Evolutionary conservation across 2,113 vertebrate genomes (phyloP).

Genomic region (Eudyptes chrysolophus): DNA sequence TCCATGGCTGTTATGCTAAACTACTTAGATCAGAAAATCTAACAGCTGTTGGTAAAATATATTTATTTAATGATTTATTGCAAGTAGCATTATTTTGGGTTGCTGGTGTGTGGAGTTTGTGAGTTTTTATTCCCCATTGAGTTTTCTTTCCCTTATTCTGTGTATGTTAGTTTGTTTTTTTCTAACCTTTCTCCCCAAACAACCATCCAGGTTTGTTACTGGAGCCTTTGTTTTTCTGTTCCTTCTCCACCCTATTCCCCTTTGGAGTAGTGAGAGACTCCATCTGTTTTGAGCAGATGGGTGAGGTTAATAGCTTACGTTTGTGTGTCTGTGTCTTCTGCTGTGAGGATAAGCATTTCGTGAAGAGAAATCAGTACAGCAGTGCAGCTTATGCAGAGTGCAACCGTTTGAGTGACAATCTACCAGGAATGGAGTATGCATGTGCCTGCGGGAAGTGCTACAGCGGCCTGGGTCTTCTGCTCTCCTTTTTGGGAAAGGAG

Average conservation of each 20-base stretch:
- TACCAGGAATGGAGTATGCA: neutral
- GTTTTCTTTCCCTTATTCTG: neutral
- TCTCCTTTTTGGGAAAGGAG: neutral
- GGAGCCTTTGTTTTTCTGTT: neutral
- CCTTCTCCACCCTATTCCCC: neutral
- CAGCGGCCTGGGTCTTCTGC: neutral
- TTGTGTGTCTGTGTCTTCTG: neutral
- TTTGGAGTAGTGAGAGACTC: neutral
- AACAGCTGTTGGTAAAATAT: neutral
- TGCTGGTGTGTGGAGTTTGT: neutral
- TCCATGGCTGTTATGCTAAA: neutral
- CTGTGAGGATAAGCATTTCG: neutral
- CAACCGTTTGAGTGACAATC: neutral
- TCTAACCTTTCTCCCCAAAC: neutral
- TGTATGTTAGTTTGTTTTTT: neutral
- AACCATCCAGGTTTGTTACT: neutral
- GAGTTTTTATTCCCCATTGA: neutral
- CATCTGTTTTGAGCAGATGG: neutral
- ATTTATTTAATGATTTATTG: neutral
- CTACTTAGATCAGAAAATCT: neutral
- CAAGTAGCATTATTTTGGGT: neutral
- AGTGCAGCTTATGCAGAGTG: neutral
- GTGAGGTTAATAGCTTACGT: neutral
- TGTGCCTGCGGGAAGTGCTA: neutral
- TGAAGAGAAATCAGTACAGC: neutral